Evolutionary conservation across 2,113 vertebrate species (phyloP), one percentile per base, ranked within the genome.

Genomic region (Onychorhynchus coronatus): DNA sequence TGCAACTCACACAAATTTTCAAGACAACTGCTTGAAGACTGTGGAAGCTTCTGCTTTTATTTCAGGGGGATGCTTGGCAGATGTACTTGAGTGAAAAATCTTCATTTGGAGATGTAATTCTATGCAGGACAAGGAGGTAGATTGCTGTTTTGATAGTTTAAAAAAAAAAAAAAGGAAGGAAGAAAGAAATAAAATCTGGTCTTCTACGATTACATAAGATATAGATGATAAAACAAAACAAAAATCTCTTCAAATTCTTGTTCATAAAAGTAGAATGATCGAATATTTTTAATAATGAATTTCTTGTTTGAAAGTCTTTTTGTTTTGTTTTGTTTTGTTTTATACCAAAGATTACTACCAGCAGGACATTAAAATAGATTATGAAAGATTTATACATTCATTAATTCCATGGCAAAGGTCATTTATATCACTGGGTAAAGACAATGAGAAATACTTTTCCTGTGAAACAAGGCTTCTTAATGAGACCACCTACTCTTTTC

Each of bases 361-460:
- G 83, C 85, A 79, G 89, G 52, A 96, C 62, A 89, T 95, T 97
- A 95, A 97, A 97, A 97, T 91, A 92, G 72, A 93, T 97, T 94
- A 97, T 97, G 95, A 95, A 97, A 96, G 62, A 96, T 97, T 97
- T 95, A 95, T 94, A 87, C 23, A 74, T 97, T 97, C 94, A 96
- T 97, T 98, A 98, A 73, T 53, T 96, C 74, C 31, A 59, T 97
- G 95, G 89, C 94, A 96, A 90, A 96, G 93, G 92, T 97, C 67
- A 97, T 93, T 95, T 93, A 47, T 94, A 97, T 95, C 74, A 63
- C 79, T 88, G 81, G 65, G 66, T 96, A 92, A 87, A 96, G 91
- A 89, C 89, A 91, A 92, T 91, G 63, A 97, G 79, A 96, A 95
- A 97, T 97, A 56, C 1, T 93, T 88, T 97, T 79, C 39, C 89